Conservation (phyloP, 2,113 vertebrate species). For the Nicator chloris region DNA sequence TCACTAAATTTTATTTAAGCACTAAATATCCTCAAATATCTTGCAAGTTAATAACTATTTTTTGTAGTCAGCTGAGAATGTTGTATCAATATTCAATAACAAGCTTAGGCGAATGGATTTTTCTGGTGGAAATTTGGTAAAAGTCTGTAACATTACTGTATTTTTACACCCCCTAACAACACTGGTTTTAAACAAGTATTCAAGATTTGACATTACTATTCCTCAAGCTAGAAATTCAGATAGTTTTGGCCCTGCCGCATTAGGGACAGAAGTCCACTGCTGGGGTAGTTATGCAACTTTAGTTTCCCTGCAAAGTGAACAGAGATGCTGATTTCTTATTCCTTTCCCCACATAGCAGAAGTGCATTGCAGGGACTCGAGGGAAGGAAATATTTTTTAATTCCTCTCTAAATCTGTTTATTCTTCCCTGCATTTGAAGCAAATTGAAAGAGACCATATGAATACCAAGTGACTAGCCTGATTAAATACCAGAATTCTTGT, state of each 20-base stretch:
- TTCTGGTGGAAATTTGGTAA: neutral
- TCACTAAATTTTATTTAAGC: neutral
- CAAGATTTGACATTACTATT: neutral
- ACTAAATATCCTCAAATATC: neutral
- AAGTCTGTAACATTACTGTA: neutral
- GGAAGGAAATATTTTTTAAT: neutral
- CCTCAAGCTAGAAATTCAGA: neutral
- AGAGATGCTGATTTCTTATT: neutral
- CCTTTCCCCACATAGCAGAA: neutral
- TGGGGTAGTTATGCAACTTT: neutral
- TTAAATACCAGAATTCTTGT: neutral
- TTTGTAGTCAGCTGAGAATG: neutral
- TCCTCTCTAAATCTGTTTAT: neutral
- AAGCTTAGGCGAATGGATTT: neutral
- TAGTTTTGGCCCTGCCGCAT: neutral
- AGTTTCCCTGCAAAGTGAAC: neutral
- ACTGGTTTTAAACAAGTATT: neutral
- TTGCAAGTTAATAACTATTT: neutral
- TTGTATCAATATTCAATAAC: neutral
- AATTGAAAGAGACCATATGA: neutral
- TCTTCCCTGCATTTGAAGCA: neutral
- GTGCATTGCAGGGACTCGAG: neutral
- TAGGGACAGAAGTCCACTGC: neutral
- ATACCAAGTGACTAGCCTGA: neutral
- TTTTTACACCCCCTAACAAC: neutral